Evolutionary conservation across 2,113 vertebrate genomes (phyloP).

Genomic region (Trichechus manatus): DNA sequence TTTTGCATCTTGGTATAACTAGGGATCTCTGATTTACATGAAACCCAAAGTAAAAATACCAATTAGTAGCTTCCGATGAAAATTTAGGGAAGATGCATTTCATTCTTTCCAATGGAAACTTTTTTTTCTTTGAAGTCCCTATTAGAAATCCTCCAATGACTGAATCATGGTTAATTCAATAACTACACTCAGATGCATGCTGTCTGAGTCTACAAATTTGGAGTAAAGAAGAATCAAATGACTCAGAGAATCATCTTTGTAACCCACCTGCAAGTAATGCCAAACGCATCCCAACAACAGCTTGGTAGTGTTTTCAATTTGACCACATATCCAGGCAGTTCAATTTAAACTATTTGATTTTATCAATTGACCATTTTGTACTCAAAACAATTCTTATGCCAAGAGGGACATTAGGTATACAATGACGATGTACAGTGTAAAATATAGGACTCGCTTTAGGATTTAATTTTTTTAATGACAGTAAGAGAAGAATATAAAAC

Average conservation of each 20-base stretch:
- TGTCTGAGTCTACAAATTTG: background rate
- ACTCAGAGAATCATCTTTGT: background rate
- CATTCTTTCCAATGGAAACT: background rate
- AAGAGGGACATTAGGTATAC: background rate
- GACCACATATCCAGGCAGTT: background rate
- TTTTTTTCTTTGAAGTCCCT: background rate
- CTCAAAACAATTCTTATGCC: background rate
- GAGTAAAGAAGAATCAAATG: conserved; percentile 19
- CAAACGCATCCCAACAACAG: background rate
- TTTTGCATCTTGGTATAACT: background rate
- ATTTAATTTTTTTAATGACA: background rate
- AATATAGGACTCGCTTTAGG: background rate
- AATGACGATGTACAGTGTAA: background rate
- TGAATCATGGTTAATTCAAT: background rate
- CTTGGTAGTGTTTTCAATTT: conserved; percentile 4
- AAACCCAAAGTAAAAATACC: background rate
- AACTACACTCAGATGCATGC: background rate
- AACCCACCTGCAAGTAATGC: background rate
- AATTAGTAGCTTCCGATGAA: background rate
- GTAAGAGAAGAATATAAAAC: background rate
- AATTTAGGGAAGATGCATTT: too few species aligned
- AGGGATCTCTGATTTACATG: background rate
- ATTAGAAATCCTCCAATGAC: background rate
- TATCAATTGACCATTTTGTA: background rate
- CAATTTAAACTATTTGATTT: background rate